Evolutionary conservation across 2,113 vertebrate genomes (phyloP).

Genomic region (Bucco capensis): DNA sequence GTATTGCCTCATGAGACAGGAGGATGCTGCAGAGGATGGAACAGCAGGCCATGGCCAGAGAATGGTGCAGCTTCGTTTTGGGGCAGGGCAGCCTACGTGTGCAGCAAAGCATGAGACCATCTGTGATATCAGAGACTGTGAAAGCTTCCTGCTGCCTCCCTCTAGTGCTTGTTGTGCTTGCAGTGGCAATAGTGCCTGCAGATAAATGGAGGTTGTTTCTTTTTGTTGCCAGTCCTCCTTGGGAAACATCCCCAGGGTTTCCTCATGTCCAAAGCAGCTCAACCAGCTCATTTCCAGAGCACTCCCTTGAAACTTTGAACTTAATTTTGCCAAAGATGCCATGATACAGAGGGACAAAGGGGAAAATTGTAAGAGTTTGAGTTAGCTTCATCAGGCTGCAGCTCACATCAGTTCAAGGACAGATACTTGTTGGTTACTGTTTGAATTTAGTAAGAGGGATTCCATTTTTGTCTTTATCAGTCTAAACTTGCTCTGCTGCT

Average conservation of each 20-base stretch:
- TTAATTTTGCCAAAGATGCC: not conserved
- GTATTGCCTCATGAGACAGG: fast-evolving
- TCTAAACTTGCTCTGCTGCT: not conserved
- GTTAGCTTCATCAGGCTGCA: not conserved
- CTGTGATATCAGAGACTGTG: not conserved
- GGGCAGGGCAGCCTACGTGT: not conserved
- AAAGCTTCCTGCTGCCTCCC: not conserved
- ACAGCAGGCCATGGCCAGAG: not conserved
- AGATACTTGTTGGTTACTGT: not conserved
- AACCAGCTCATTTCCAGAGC: not conserved
- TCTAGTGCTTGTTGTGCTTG: not conserved
- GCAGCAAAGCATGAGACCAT: not conserved
- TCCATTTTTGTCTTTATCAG: not conserved
- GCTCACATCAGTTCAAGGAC: not conserved
- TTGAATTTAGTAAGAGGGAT: not conserved
- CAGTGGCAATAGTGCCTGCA: not conserved
- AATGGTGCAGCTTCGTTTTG: not conserved
- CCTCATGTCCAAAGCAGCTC: not conserved
- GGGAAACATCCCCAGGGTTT: not conserved
- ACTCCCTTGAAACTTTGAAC: not conserved
- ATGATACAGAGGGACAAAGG: not conserved
- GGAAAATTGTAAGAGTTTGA: not conserved
- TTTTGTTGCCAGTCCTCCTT: not conserved
- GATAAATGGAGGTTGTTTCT: not conserved
- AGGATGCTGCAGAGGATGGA: not conserved